Base-by-base conservation (phyloP, 2,113 vertebrate genomes). In the Alligator mississippiensis region DNA sequence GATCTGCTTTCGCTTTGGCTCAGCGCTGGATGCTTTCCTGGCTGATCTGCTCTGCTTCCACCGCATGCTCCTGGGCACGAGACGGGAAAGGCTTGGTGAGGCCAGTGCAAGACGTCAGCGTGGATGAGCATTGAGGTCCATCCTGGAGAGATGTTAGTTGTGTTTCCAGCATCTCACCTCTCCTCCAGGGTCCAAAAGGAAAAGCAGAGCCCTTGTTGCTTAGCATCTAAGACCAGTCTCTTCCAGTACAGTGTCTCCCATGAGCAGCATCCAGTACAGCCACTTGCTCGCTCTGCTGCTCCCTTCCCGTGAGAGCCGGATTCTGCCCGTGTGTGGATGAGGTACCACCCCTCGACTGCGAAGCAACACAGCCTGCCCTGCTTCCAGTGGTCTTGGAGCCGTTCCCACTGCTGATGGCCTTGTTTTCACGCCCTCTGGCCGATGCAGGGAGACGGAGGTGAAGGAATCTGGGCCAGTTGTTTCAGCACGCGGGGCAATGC, bases 261-360 rank as follows among this genome's bases (percentile, higher is more conserved):
- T 24, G 1, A 84, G 57, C 19, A 0, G 57, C 81, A 77, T 77
- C 62, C 77, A 24, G 66, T 66, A 28, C 11, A 5, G 14, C n/a
- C 5, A 11, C 66, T 68, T n/a, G 19, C 2, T 1, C 5, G 24
- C 89, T 72, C 16, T 0, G 8, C 0, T 9, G 87, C 47, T 85
- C 66, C 63, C 72, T 88, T 84, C 76, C 57, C 76, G 34, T 59
- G 1, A 4, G 70, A 81, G 92, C 93, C 60, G 93, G 89, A 88
- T 66, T 87, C 17, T 14, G 87, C 84, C 70, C 2, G 24, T 2
- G 85, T 91, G 83, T 93, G 91, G 93, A 94, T 92, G 93, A 93
- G 88, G 70, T 10, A 91, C 88, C 82, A 93, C 96, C 96, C 96
- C 96, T 77, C 88, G 94, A 93, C 91, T 93, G 88, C 94, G 96